Evolutionary conservation across 1,140 invertebrate species (phyloP), one percentile per base, ranked within the genome.

Genomic region (Drosophila athabasca): DNA sequence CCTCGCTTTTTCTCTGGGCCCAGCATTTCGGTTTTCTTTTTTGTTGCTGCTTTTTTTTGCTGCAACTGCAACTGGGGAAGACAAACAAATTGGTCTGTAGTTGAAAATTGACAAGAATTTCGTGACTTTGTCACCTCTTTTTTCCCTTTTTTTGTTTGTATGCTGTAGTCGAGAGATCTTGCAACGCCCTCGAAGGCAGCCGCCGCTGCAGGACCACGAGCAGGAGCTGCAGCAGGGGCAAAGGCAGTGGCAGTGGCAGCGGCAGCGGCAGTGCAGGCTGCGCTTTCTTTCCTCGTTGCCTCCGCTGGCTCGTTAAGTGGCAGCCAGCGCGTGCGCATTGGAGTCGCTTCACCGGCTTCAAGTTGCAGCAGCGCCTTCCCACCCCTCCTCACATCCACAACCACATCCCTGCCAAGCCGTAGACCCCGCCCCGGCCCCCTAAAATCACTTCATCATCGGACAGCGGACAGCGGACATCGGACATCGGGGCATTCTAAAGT

Each of bases 51-150:
- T 43, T 68, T 68, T 68, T 59, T 39, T 60, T 79, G 71, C 52
- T 87, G 31, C 31, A 26, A 6, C 31, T 66, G 64, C 75, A 80
- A 70, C 71, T 50, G 78, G 81, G 79, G 81, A 87, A 91, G 78
- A 90, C 78, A 90, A 91, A 91, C 90, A 91, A 91, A 91, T 91
- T 91, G 90, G 90, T 91, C 90, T 90, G 83, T 90, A 91, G 87
- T 91, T 87, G 84, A 91, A 91, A 91, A 91, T 91, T 91, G 90
- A 91, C 90, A 91, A 91, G 90, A 91, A 91, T 90, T 91, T 91
- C 90, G 90, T 91, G 90, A 91, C 90, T 91, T 91, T 91, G 90
- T 91, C 90, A 91, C 90, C 90, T 91, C 87, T 89, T 84, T 90
- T 87, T 85, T 67, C 53, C 58, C 58, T 73, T 57, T 77, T 69